Percentiles rank a stretch among this genome's conserved stretches.
phyloP scores from a whole-genome alignment of 2,797 vertebrate genomes.

The Oryzias sinensis region DNA sequence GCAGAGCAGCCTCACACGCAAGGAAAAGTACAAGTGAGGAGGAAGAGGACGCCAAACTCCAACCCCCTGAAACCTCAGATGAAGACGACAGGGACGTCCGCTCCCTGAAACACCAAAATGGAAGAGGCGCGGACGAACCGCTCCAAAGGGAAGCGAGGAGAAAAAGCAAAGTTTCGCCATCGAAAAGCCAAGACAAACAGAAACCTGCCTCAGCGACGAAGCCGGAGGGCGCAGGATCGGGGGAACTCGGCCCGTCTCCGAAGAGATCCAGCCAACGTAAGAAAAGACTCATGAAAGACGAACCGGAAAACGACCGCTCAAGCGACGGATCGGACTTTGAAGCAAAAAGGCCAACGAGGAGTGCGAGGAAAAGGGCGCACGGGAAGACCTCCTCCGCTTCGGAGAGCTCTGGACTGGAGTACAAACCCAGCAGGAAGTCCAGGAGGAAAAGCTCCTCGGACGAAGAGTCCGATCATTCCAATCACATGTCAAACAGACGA shows the following conservation, averaged over 20 bases:
- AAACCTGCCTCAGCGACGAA: conserved; percentile 64
- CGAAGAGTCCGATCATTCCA: conserved; percentile 59
- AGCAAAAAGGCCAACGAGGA: conserved; percentile 38
- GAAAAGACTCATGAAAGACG: conserved; percentile 51
- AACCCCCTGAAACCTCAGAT: conserved; percentile 61
- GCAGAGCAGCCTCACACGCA: conserved; percentile 34
- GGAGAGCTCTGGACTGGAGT: conserved; percentile 64
- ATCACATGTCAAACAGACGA: conserved; percentile 49
- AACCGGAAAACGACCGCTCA: conserved; percentile 44
- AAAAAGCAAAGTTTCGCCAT: conserved; percentile 49
- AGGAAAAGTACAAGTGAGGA: conserved; percentile 66
- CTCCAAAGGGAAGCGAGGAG: conserved; percentile 56
- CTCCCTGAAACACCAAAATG: conserved; percentile 74
- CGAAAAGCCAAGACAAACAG: conserved; percentile 71
- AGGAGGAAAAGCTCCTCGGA: conserved; percentile 68
- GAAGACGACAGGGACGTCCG: conserved; percentile 57
- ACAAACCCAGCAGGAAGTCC: conserved; percentile 51
- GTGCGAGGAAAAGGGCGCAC: conserved; percentile 50
- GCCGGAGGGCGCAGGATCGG: conserved; percentile 53
- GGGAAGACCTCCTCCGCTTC: conserved; percentile 48
- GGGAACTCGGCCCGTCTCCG: conserved; percentile 57
- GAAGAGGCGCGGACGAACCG: conserved; percentile 58
- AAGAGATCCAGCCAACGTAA: conserved; percentile 48
- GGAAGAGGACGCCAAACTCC: conserved; percentile 45
- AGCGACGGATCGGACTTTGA: conserved; percentile 51